Base-by-base conservation (phyloP, 2,888 invertebrate genomes). In the Chaetogeoica ovagalla region DNA sequence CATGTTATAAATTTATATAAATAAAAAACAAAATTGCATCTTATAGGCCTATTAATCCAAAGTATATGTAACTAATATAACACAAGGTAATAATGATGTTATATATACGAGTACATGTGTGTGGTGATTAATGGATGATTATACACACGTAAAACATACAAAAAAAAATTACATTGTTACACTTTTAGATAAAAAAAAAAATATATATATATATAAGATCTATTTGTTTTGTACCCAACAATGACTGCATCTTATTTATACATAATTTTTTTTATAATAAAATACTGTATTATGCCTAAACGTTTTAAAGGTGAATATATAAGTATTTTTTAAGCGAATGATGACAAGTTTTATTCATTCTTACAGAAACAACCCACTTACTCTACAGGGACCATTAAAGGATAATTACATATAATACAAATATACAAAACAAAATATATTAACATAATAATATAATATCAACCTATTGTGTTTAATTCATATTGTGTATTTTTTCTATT, bases 391-490 rank as follows among this genome's bases (percentile, higher is more conserved):
- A 55, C n/a, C 21, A 23, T 19, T 57, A 43, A 66, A 43, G 15
- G 57, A 75, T 75, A 66, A 75, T 75, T 75, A 66, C 57, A 75
- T 39, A 19, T 66, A 66, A 59, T 75, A 66, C 43, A 66, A 39
- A 39, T 57, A 74, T 65, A 65, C 39, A 21, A 57, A 39, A 59
- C 21, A 21, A 66, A 30, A 48, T 7, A 8, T 30, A 48, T 74
- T 66, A 66, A 37, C 62, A 74, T 74, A 74, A 74, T 74, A 74
- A 74, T 65, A 74, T 55, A 57, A 9, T n/a, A 57, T 39, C 17
- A 57, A 66, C 55, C 75, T 43, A 75, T 75, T 75, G 75, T 75
- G 75, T 75, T 75, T 43, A 4, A n/a, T 75, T 66, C 19, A n/a
- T 66, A 23, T 43, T 63, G 11, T 13, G 13, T 21, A 43, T 11